Evolutionary conservation across 2,797 vertebrate genomes (phyloP).

Genomic region (Eidolon dupreanum): DNA sequence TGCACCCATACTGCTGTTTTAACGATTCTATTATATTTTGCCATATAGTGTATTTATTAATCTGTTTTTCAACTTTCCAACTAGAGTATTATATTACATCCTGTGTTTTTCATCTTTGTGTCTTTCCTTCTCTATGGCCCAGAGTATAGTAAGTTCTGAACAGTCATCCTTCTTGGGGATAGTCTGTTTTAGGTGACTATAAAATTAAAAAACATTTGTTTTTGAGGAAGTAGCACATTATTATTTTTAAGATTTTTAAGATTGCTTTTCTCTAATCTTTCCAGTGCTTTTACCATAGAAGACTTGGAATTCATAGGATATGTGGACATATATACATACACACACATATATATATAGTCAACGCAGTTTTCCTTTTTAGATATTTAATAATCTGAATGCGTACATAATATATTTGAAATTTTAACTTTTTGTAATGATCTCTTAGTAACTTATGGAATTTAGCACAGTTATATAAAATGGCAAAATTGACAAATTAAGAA

Average conservation of each 20-base stretch:
- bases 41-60: neutral
- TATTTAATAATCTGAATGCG: neutral
- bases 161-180: neutral
- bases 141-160: neutral
- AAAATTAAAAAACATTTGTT: neutral
- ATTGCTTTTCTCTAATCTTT: neutral
- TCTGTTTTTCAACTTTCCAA: neutral
- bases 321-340: neutral
- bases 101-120: neutral
- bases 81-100: neutral
- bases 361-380: neutral
- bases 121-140: neutral
- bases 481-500: neutral
- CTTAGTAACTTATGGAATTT: neutral
- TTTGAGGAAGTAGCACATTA: neutral
- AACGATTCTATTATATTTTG: neutral
- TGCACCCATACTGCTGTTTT: neutral
- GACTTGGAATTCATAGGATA: neutral
- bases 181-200: neutral
- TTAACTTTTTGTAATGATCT: neutral
- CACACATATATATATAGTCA: neutral
- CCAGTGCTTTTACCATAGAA: neutral
- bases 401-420: neutral
- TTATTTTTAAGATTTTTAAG: neutral
- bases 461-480: neutral